Evolutionary conservation across 1,140 invertebrate species (phyloP).

Genomic region (Ceratosolen solmsi): DNA sequence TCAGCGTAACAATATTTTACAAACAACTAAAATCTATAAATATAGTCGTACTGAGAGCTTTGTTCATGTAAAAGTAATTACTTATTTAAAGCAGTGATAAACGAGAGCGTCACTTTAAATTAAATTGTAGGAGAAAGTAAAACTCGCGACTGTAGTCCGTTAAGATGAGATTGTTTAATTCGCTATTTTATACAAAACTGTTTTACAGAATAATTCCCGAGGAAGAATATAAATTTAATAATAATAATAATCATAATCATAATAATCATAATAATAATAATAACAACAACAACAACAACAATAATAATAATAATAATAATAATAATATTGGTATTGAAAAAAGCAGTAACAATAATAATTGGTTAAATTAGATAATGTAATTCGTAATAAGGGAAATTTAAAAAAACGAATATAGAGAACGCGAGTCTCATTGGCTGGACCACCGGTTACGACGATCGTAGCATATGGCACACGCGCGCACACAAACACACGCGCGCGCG

Average conservation of each 20-base stretch:
- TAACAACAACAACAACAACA: too few relatives aligned
- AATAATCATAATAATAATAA: too few relatives aligned
- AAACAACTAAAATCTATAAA: not conserved
- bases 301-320: too few relatives aligned
- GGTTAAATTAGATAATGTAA: conserved; percentile 11
- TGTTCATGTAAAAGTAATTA: not conserved
- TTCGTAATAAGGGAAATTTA: not conserved
- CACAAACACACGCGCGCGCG: not conserved
- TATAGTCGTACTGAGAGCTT: not conserved
- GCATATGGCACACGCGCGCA: too few relatives aligned
- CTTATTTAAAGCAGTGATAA: not conserved
- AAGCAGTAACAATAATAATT: conserved; percentile 19
- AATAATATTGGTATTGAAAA: not conserved
- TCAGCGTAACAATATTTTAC: not conserved
- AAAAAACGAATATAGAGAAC: not conserved
- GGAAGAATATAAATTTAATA: too few relatives aligned
- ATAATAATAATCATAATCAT: too few relatives aligned
- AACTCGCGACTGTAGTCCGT: conserved; percentile 9
- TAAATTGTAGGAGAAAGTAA: conserved; percentile 18
- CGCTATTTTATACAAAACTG: conserved; percentile 38
- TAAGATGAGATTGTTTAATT: conserved; percentile 37
- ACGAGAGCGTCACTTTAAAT: not conserved
- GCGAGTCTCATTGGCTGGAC: not conserved
- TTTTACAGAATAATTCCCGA: conserved; percentile 27
- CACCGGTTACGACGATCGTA: too few relatives aligned